Evolutionary conservation across 2,888 invertebrate genomes (phyloP), one percentile per base, ranked within the genome.

Genomic region (Rambutsinella grinnellia): DNA sequence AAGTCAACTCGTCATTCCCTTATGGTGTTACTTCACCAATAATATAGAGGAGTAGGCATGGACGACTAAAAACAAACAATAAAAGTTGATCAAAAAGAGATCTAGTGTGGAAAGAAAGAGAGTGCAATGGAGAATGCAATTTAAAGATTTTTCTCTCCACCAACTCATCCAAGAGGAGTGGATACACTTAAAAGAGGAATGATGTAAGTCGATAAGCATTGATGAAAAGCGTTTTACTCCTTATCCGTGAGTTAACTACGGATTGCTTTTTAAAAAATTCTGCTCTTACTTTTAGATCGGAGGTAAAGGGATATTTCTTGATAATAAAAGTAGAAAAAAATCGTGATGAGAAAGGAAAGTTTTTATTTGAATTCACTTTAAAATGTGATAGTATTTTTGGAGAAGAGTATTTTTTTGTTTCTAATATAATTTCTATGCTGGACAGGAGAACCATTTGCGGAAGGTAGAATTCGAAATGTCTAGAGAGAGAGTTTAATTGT

Each of bases 231-330:
- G 28, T 65, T 65, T 65, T 54, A 49, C 23, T 54, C 27, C 10
- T 47, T 54, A 24, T 67, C 15, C 67, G 67, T 67, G 67, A 67
- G 57, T 47, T 19, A 19, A 67, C 67, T 67, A 57, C 67, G 49
- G 46, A 67, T 57, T 28, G 24, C 57, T n/a, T 49, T 49, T 49
- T n/a, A 49, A 49, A 44, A 44, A 49, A 49, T n/a, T n/a, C 19
- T 49, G n/a, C 49, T 13, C 19, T 13, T 13, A 13, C 44, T 44
- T 13, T 44, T 5, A 36, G 13, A 36, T 13, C 13, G 36, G 36
- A 36, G n/a, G n/a, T n/a, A n/a, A 36, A 36, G 5, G 36, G 36
- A 36, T 36, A 36, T 36, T 36, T 36, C 36, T 36, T 36, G 36
- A n/a, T 13, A 36, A 36, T 36, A 36, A 36, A n/a, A 49, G 49